A percentile compares a stretch with the other conserved stretches of the same genome.
These are phyloP conservation scores for Epinotia bilunana DNA, from an alignment of 2,888 invertebrate genomes.

Conservation along the genomic window DNA sequence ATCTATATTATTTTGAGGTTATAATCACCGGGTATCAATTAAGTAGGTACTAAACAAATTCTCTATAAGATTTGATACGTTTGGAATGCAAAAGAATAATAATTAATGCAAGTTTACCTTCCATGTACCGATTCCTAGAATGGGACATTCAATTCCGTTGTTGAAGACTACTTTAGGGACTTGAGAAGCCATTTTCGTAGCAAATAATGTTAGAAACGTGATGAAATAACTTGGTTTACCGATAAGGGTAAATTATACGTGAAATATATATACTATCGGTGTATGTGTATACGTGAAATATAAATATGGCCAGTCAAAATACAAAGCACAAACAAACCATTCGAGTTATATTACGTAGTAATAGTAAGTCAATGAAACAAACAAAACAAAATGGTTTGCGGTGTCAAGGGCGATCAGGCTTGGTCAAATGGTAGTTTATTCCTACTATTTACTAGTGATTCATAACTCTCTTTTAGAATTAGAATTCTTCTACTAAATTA, in stretches of 20 bases:
- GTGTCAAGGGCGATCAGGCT: too few species aligned
- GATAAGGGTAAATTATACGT: not conserved
- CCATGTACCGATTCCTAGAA: slow-evolving; percentile 92
- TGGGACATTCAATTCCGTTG: slow-evolving; percentile 86
- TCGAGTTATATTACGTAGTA: too few species aligned
- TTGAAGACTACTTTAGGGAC: slow-evolving; percentile 85
- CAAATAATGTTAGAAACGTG: slow-evolving; percentile 19
- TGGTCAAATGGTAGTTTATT: too few species aligned
- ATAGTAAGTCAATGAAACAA: too few species aligned
- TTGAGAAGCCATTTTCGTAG: slow-evolving; percentile 64
- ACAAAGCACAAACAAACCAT: too few species aligned
- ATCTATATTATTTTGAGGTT: not conserved
- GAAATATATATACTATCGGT: too few species aligned
- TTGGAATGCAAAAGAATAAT: not conserved
- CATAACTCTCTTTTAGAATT: not conserved
- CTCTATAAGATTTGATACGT: not conserved
- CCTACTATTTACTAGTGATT: not conserved
- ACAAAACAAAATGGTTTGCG: not conserved
- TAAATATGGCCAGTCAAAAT: too few species aligned
- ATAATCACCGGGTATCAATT: not conserved
- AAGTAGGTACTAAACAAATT: not conserved
- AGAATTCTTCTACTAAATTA: too few species aligned
- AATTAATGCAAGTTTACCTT: slow-evolving; percentile 78
- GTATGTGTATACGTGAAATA: too few species aligned
- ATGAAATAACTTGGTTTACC: not conserved